phyloP scores from a whole-genome alignment of 92 coral and sea anemone species.

The Paramuricea clavata region DNA sequence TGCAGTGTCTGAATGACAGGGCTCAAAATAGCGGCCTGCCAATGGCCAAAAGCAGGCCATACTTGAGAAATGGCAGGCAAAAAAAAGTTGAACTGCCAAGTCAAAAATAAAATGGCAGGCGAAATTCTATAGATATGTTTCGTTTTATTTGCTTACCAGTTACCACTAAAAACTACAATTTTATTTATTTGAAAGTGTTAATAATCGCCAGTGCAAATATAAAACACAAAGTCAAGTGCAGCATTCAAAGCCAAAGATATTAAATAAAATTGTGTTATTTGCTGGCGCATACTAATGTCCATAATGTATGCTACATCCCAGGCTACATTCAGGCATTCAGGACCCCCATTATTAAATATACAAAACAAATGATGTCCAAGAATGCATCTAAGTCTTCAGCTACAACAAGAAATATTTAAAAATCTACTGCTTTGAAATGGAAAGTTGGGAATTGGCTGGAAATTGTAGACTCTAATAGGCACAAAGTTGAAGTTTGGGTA shows the following conservation, averaged over 20 bases:
- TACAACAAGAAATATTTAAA: slow-evolving; percentile 46
- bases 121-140: too few relatives aligned
- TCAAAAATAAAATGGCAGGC: too few relatives aligned
- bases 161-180: too few relatives aligned
- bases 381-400: not conserved
- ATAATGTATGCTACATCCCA: not conserved
- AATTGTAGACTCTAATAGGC: slow-evolving; percentile 67
- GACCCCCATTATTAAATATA: not conserved
- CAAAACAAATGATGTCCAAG: not conserved
- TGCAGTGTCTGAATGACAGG: too few relatives aligned
- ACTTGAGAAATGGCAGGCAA: too few relatives aligned
- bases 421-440: slow-evolving; percentile 65
- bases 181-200: too few relatives aligned
- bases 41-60: too few relatives aligned
- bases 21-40: too few relatives aligned
- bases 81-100: too few relatives aligned
- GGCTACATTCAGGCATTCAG: not conserved
- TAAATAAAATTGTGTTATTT: not conserved
- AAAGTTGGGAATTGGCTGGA: slow-evolving; percentile 65
- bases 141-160: too few relatives aligned
- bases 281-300: not conserved
- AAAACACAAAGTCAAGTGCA: too few relatives aligned
- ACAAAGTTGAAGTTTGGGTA: slow-evolving; percentile 59
- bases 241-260: not conserved
- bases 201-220: too few relatives aligned